These are phyloP conservation scores for Caenorhabditis tropicalis DNA, from an alignment of 1,140 invertebrate genomes.

Conservation along the genomic window DNA sequence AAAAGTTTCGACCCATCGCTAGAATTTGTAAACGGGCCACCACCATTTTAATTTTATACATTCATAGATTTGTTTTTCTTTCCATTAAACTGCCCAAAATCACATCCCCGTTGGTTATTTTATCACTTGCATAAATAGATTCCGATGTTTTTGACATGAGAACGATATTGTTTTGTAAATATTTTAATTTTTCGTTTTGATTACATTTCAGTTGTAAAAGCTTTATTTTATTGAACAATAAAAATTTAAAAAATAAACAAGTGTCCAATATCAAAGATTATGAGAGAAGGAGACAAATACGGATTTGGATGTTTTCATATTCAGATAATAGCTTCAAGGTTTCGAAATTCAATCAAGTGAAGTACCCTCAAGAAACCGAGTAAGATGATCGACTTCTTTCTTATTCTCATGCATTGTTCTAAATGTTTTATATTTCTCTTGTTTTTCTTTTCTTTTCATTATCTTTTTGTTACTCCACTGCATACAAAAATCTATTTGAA, in stretches of 20 bases:
- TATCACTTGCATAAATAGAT: constrained; percentile 45
- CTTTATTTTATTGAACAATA: neutral
- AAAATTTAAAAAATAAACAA: constrained; percentile 13
- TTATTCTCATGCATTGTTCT: too few relatives aligned
- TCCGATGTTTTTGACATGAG: constrained; percentile 4
- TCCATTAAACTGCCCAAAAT: neutral
- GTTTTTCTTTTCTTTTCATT: neutral
- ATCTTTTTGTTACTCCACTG: neutral
- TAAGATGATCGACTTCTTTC: too few relatives aligned
- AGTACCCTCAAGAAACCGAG: neutral
- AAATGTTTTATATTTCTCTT: neutral
- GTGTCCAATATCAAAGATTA: neutral
- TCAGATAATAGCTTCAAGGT: neutral
- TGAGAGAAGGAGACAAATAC: neutral
- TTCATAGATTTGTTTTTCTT: neutral
- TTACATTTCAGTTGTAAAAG: neutral
- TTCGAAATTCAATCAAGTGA: neutral
- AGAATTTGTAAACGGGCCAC: constrained; percentile 67
- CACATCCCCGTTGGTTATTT: constrained; percentile 34
- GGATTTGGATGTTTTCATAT: too few relatives aligned
- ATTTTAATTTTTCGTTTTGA: neutral
- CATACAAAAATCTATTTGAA: neutral
- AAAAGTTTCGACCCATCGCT: constrained; percentile 64
- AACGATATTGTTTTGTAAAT: constrained; percentile 26
- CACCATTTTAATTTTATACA: constrained; percentile 60